Evolutionary conservation across 2,888 invertebrate genomes (phyloP), one percentile per base, ranked within the genome.

Genomic region (Fissipunctia ypsillon): DNA sequence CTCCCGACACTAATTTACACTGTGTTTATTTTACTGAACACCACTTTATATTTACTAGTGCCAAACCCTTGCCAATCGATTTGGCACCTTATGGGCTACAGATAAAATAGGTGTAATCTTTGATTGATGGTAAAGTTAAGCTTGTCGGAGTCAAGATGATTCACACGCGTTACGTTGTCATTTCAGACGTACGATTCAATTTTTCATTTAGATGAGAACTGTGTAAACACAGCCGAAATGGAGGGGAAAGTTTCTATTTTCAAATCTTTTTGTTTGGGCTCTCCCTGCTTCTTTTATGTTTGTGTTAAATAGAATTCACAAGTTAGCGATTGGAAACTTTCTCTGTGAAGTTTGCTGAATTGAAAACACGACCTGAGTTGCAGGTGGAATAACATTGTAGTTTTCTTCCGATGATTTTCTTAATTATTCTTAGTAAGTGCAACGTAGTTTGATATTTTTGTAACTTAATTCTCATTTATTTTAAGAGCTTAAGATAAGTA

Each of bases 111-210:
- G 3, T 22, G 31, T 14, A 3, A 14, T 43, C 0, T 59, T 69
- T 57, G 19, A 38, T 56, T 48, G 10, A 41, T 56, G 10, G 56
- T 5, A 69, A 67, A 63, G 12, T 41, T 60, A 76, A 38, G 9
- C 3, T 73, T 69, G 90, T 87, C 54, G 59, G 78, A 80, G 72
- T 81, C 77, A 88, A 89, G 90, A 91, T 87, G 91, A 92, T 93
- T 92, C 91, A 93, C 91, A 90, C 90, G 90, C 90, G 90, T 90
- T 90, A 90, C 89, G 90, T 91, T 95, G 95, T 94, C 95, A 94
- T 94, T 94, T 94, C 89, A 89, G 93, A 92, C 93, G 92, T 91
- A 90, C 88, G 91, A 94, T 93, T 93, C 93, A 93, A 95, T 95
- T 95, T 95, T 94, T 95, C 95, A 94, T 93, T 85, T 89, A 92